Base-by-base conservation (phyloP, 2,797 vertebrate species). In the Sebastes oblongus region DNA sequence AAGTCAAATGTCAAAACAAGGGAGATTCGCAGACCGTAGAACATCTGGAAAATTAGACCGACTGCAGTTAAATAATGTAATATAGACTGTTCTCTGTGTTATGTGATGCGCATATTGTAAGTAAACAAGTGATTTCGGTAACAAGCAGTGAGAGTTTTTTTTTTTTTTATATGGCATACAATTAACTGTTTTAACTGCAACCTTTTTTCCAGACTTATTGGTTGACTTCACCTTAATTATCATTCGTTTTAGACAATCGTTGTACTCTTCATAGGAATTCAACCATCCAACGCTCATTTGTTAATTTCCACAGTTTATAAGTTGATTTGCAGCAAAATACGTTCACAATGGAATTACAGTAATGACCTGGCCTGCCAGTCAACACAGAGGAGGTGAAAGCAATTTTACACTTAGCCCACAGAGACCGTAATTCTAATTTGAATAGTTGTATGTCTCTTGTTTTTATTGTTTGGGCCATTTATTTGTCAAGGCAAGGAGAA, bases 351-450 rank as follows among this genome's bases (percentile, higher is more conserved):
- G 87, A 92, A 91, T 90, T 89, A 71, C 89, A 88, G 87, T 91
- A 94, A 93, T 93, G 91, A 90, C 90, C 92, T 83, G 86, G 88
- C 82, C 89, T 89, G 81, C 75, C 52, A 89, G 91, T 92, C 91
- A 94, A 83, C 86, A 88, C 83, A 77, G 85, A 84, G 27, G 82
- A 91, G 93, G 91, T 91, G 84, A 94, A 95, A 95, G 92, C 92
- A 94, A 85, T 95, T 95, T 95, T 94, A 91, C 90, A 91, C 90
- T 87, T 83, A 69, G 75, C 81, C 93, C 90, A 67, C 83, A 88
- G 92, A 93, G 92, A 94, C 89, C 70, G 55, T 36, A 73, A 88
- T 79, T 91, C 83, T 88, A 89, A 93, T 94, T 91, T 93, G 85
- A 95, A 92, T 77, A 80, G 86, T 69, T 81, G 65, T 73, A 39